Evolutionary conservation across 2,797 vertebrate genomes (phyloP).

Genomic region (Microctenopoma lineatum): DNA sequence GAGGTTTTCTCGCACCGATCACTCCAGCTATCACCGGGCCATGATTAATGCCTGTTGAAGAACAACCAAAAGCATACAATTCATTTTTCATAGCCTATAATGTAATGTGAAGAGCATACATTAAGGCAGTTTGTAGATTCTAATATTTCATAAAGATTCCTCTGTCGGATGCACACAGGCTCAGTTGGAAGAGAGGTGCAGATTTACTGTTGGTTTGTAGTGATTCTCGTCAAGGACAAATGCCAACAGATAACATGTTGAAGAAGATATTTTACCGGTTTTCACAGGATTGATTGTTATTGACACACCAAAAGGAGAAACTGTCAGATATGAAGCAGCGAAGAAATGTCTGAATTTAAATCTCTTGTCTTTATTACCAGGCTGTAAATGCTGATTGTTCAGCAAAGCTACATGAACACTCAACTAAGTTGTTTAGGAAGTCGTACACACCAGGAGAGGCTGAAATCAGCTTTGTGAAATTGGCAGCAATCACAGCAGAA

Average conservation of each 20-base stretch:
- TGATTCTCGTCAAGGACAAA: constrained; percentile 18
- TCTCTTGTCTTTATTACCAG: too few relatives aligned
- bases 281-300: background rate
- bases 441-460: too few relatives aligned
- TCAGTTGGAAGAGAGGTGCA: background rate
- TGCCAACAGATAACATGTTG: background rate
- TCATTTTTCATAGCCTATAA: background rate
- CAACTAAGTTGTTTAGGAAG: too few relatives aligned
- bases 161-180: background rate
- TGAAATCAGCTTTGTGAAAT: too few relatives aligned
- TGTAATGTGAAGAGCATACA: background rate
- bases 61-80: background rate
- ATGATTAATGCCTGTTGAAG: constrained; percentile 92
- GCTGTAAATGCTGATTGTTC: too few relatives aligned
- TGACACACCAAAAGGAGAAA: background rate
- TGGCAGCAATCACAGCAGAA: background rate
- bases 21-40: constrained; percentile 98
- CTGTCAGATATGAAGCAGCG: background rate
- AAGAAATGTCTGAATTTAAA: background rate
- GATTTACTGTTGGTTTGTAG: background rate
- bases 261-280: background rate
- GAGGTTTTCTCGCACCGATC: constrained; percentile 96
- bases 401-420: too few relatives aligned
- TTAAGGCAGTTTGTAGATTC: too few relatives aligned
- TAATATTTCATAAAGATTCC: background rate